Evolutionary conservation across 2,113 vertebrate species (phyloP).

Genomic region (Anoura caudifer): DNA sequence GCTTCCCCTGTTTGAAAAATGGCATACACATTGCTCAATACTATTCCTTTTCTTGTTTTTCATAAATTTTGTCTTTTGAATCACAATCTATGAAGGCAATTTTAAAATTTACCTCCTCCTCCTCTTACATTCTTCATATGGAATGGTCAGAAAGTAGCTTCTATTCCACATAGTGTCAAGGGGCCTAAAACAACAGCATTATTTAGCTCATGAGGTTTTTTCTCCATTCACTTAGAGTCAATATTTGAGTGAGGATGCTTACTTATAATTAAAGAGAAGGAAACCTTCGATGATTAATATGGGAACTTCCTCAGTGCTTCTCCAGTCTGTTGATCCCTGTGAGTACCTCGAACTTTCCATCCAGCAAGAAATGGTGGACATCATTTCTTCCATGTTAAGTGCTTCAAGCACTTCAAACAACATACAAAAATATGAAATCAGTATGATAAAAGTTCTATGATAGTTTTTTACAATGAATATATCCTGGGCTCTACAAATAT

Average conservation of each 20-base stretch:
- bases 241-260: constrained; percentile 58
- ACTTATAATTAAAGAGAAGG: constrained; percentile 94
- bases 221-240: not conserved
- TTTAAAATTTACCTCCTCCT: constrained; percentile 85
- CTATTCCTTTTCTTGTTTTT: not conserved
- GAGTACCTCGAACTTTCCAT: constrained; percentile 74
- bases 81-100: not conserved
- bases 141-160: constrained; percentile 92
- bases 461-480: not conserved
- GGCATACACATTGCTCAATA: not conserved
- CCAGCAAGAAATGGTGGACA: constrained; percentile 83
- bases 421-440: constrained; percentile 30
- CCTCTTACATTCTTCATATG: constrained; percentile 91
- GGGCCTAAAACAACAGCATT: constrained; percentile 82
- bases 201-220: constrained; percentile 15
- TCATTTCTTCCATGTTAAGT: constrained; percentile 93
- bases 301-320: constrained; percentile 65
- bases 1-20: not conserved
- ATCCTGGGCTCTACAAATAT: not conserved
- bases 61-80: not conserved
- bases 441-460: not conserved
- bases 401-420: constrained; percentile 87
- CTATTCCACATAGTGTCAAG: constrained; percentile 88
- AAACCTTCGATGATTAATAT: constrained; percentile 95
- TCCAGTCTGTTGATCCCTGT: constrained; percentile 10